Conservation (phyloP, 2,113 vertebrate genomes). For the Ceuthmochares aereus region DNA sequence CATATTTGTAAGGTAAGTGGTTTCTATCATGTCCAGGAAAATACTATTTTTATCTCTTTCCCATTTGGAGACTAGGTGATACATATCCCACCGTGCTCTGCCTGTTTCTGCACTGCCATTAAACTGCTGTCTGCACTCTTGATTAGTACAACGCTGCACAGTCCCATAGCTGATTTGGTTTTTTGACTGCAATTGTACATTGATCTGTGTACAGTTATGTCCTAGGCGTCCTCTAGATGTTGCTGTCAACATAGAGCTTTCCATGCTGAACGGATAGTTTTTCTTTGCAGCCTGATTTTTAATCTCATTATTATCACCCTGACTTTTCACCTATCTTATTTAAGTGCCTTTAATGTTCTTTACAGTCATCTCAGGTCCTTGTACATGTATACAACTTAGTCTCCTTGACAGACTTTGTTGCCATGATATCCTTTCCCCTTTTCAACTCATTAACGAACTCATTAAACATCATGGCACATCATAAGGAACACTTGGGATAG, state of each 20-base stretch:
- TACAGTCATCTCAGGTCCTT: not conserved
- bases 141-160: not conserved
- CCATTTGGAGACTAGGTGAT: not conserved
- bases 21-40: not conserved
- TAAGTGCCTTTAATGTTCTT: not conserved
- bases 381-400: not conserved
- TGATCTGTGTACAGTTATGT: not conserved
- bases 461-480: conserved; percentile 7
- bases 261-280: not conserved
- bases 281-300: not conserved
- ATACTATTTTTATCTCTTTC: not conserved
- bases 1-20: rapidly evolving
- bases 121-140: not conserved
- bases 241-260: not conserved
- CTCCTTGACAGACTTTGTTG: not conserved
- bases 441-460: conserved; percentile 37
- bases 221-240: not conserved
- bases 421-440: not conserved
- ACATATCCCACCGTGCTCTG: rapidly evolving
- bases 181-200: not conserved
- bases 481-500: conserved; percentile 27
- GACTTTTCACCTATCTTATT: not conserved
- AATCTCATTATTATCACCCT: not conserved
- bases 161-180: rapidly evolving
- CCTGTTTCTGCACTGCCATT: not conserved